These are phyloP conservation scores for Acomys russatus DNA, from an alignment of 2,797 vertebrate genomes.

Conservation along the genomic window DNA sequence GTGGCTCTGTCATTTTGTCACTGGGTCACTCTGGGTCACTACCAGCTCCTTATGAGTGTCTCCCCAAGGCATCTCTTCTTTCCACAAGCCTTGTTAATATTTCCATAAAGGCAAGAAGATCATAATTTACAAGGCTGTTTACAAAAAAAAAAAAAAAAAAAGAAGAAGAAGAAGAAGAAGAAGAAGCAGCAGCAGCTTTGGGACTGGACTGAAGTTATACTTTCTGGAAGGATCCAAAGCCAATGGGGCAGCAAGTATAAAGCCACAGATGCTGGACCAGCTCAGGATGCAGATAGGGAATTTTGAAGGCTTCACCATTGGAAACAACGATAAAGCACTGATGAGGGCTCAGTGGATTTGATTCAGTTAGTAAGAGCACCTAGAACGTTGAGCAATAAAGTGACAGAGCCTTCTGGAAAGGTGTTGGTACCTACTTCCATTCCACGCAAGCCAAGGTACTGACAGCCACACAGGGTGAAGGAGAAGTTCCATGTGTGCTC, in stretches of 20 bases:
- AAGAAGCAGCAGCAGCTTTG: background rate
- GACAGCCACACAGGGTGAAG: background rate
- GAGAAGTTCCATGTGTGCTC: background rate
- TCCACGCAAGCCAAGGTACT: background rate
- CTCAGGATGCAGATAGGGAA: background rate
- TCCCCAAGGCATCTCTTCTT: background rate
- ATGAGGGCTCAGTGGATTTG: background rate
- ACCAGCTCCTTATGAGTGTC: background rate
- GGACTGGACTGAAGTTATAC: background rate
- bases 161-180: no score
- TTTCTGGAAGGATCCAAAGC: conserved; percentile 2
- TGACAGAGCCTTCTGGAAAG: background rate
- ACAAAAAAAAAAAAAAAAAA: background rate
- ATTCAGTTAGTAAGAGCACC: background rate
- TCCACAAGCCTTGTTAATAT: conserved; percentile 20
- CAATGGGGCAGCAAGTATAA: background rate
- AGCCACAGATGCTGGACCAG: background rate
- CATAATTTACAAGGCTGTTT: background rate
- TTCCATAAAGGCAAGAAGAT: conserved; percentile 73
- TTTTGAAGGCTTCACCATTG: background rate
- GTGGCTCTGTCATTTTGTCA: background rate
- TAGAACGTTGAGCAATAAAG: background rate
- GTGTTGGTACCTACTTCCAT: background rate
- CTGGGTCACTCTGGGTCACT: conserved; percentile 21
- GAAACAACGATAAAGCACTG: background rate